Conservation (phyloP, 2,797 vertebrate species). For the Strix occidentalis region DNA sequence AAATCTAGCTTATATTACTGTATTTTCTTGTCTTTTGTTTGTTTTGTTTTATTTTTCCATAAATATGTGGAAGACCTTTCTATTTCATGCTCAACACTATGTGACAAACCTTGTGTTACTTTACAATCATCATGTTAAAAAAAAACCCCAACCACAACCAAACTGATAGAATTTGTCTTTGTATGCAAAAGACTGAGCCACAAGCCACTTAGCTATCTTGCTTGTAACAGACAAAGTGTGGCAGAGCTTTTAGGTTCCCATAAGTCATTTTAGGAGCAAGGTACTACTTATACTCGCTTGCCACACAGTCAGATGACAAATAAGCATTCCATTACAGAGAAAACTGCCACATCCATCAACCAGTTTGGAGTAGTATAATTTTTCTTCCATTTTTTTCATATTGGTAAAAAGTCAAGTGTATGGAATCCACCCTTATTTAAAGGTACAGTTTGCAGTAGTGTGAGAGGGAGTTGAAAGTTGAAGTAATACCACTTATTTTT, state of each 20-base stretch:
- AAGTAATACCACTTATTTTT: neutral
- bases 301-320: neutral
- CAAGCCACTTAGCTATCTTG: neutral
- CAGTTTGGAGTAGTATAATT: neutral
- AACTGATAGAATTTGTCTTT: neutral
- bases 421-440: neutral
- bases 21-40: neutral
- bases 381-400: conserved; percentile 39
- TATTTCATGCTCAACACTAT: neutral
- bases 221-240: neutral
- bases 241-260: neutral
- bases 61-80: neutral
- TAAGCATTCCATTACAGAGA: conserved; percentile 30
- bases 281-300: neutral
- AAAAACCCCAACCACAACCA: neutral
- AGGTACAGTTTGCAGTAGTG: neutral
- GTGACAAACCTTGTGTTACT: neutral
- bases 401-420: neutral
- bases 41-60: neutral
- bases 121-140: neutral
- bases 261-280: conserved; percentile 15
- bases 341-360: conserved; percentile 5
- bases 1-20: neutral
- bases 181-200: conserved; percentile 6
- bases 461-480: neutral